Evolutionary conservation across 2,888 invertebrate genomes (phyloP), one percentile per base, ranked within the genome.

Genomic region (Tipula confusa): DNA sequence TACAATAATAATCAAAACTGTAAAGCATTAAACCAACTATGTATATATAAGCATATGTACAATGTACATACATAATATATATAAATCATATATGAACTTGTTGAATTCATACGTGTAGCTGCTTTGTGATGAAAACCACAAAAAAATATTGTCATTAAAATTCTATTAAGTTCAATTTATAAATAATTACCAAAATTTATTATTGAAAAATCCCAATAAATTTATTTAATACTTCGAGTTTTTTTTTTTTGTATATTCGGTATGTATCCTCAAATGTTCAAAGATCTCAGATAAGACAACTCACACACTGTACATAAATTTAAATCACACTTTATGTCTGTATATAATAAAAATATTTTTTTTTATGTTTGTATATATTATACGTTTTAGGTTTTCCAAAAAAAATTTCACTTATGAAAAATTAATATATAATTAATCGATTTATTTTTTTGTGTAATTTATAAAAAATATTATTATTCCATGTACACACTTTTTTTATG

Each of bases 231-330:
- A 24, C 24, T 64, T 64, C n/a, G n/a, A n/a, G n/a, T n/a, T n/a
- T n/a, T 0, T 64, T 64, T 24, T 24, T 7, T 24, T 7, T 7
- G 24, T 64, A 24, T 24, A 24, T 11, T 64, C n/a, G n/a, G 13
- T 64, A 24, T 43, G 24, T 64, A 64, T 64, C 64, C 64, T 24
- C 64, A 64, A 64, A 64, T 24, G 18, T 9, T 64, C 24, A 18
- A 64, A 64, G 64, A 64, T 64, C 24, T 64, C 64, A 64, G n/a
- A 64, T 64, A 64, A 64, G 24, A 24, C 24, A 64, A 64, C 18
- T 64, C 64, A 64, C 64, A n/a, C 64, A 64, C 64, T 64, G 64
- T 64, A 64, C 64, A 64, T 64, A 64, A 64, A 48, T 48, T 15
- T 48, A 64, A 64, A 18, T 24, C 18, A 4, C 18, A 48, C 9